Evolutionary conservation across 2,113 vertebrate genomes (phyloP).

Genomic region (Phaethornis superciliosus): DNA sequence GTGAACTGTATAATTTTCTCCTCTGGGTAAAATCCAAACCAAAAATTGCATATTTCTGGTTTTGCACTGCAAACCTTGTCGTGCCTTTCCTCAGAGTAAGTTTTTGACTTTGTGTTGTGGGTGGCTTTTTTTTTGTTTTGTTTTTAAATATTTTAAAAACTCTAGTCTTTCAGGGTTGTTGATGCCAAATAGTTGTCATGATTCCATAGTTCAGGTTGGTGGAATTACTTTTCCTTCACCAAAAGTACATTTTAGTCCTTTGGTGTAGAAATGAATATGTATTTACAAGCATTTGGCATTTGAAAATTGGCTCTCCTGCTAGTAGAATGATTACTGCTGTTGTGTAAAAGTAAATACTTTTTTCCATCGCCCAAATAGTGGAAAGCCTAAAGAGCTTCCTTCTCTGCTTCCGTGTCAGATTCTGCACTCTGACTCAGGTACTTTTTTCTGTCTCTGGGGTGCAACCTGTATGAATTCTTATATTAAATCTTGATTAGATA

Average conservation of each 20-base stretch:
- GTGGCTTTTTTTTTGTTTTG: no score
- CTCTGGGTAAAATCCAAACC: background rate
- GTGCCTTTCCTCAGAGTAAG: background rate
- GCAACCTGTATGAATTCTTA: conserved; percentile 9
- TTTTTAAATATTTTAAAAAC: background rate
- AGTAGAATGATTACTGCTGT: background rate
- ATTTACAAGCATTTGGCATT: background rate
- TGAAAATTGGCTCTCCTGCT: background rate
- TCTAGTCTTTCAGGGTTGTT: background rate
- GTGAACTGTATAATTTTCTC: background rate
- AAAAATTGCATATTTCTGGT: background rate
- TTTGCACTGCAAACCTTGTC: background rate
- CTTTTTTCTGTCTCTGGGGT: background rate
- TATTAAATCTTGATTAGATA: conserved; percentile 32
- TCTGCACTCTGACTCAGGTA: background rate
- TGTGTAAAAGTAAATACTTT: background rate
- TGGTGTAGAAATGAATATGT: background rate
- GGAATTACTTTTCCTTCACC: background rate
- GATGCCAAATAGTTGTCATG: background rate
- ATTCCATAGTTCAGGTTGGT: background rate
- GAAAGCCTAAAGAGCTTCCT: background rate
- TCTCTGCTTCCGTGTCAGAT: background rate
- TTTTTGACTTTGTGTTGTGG: no score
- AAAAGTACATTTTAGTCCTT: background rate
- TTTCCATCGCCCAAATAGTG: accelerated